phyloP scores from a whole-genome alignment of 2,797 vertebrate species.

The Anguilla anguilla region DNA sequence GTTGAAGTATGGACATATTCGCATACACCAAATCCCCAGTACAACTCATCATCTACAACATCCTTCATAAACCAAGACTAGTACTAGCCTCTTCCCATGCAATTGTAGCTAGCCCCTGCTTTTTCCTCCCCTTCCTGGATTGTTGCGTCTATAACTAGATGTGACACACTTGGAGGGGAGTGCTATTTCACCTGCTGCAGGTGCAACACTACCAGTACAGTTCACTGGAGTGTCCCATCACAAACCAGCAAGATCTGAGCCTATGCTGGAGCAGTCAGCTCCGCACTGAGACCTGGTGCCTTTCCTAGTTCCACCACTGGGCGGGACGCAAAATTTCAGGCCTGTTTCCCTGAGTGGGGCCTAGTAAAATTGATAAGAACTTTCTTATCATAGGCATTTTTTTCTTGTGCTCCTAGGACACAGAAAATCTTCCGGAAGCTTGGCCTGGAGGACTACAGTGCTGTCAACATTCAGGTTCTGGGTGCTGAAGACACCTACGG shows the following conservation, averaged over 20 bases:
- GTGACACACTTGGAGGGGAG: not conserved
- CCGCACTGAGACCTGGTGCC: too few relatives aligned
- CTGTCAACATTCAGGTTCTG: conserved; percentile 81
- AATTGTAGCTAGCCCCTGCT: not conserved
- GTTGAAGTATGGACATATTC: not conserved
- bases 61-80: not conserved
- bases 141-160: too few relatives aligned
- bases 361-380: not conserved
- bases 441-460: conserved; percentile 78
- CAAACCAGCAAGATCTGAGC: too few relatives aligned
- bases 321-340: not conserved
- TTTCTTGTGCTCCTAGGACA: conserved; percentile 66
- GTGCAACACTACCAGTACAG: not conserved
- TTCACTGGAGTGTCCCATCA: not conserved
- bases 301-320: too few relatives aligned
- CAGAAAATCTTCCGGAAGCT: conserved; percentile 77
- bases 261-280: too few relatives aligned
- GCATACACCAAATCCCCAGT: not conserved
- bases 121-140: too few relatives aligned
- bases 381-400: not conserved
- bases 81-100: not conserved
- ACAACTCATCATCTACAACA: too few relatives aligned
- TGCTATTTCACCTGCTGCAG: not conserved
- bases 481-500: conserved; percentile 86
- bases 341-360: not conserved